phyloP scores from a whole-genome alignment of 1,140 invertebrate genomes.

The Calephelis nemesis region DNA sequence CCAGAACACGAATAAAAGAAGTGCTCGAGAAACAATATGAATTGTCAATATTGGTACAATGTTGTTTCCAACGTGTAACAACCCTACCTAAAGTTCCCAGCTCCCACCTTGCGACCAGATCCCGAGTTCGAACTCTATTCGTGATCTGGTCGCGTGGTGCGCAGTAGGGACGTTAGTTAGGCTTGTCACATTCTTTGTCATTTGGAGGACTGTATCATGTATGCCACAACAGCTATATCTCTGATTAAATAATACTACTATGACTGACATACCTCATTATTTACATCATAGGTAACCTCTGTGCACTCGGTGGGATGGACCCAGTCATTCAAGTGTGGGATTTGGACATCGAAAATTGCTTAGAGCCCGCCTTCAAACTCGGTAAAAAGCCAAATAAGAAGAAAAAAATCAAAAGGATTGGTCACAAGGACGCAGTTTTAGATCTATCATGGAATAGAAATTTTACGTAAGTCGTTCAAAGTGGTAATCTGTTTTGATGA shows the following conservation, averaged over 20 bases:
- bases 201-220: too few species aligned
- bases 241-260: too few species aligned
- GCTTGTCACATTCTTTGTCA: too few species aligned
- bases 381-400: constrained; percentile 90
- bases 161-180: too few species aligned
- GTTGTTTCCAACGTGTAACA: too few species aligned
- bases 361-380: constrained; percentile 91
- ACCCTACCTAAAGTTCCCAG: too few species aligned
- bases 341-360: constrained; percentile 92
- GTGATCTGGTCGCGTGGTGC: too few species aligned
- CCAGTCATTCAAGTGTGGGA: constrained; percentile 97
- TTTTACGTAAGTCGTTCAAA: constrained; percentile 71
- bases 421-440: constrained; percentile 95
- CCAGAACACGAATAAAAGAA: too few species aligned
- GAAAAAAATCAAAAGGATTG: constrained; percentile 82
- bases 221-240: not conserved
- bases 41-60: too few species aligned
- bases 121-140: too few species aligned
- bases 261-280: not conserved
- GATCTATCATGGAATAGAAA: constrained; percentile 94
- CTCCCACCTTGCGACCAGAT: too few species aligned
- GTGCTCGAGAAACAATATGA: too few species aligned
- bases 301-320: constrained; percentile 95
- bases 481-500: not conserved
- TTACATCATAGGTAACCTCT: constrained; percentile 85